phyloP scores from a whole-genome alignment of 2,113 vertebrate species.

The Gopherus evgoodei region DNA sequence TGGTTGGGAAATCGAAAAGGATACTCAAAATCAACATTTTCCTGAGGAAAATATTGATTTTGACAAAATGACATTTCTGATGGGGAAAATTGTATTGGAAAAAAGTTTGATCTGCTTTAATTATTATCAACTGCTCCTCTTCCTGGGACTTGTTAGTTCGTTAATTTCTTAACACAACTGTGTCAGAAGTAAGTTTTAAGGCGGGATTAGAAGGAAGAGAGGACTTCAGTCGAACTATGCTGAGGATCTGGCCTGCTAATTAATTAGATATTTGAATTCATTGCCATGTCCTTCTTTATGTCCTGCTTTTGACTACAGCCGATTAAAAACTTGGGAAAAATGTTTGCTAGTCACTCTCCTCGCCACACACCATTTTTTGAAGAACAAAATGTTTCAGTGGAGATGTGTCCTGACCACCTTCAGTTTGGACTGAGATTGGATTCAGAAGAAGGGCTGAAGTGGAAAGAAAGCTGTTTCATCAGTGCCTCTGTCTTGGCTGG shows the following conservation, averaged over 20 bases:
- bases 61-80: neutral
- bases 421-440: neutral
- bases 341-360: neutral
- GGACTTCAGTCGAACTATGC: neutral
- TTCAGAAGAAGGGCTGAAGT: neutral
- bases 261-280: neutral
- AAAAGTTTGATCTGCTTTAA: neutral
- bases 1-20: neutral
- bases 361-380: neutral
- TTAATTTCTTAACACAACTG: neutral
- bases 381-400: neutral
- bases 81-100: neutral
- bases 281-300: neutral
- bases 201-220: neutral
- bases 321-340: neutral
- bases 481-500: rapidly evolving
- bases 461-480: too few relatives aligned
- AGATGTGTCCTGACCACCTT: rapidly evolving
- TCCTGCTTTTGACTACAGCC: neutral
- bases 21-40: neutral
- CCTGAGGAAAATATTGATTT: neutral
- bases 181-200: neutral
- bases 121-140: neutral
- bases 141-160: neutral
- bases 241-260: neutral